Conservation (phyloP, 2,888 invertebrate species). For the Caradrina kadenii region DNA sequence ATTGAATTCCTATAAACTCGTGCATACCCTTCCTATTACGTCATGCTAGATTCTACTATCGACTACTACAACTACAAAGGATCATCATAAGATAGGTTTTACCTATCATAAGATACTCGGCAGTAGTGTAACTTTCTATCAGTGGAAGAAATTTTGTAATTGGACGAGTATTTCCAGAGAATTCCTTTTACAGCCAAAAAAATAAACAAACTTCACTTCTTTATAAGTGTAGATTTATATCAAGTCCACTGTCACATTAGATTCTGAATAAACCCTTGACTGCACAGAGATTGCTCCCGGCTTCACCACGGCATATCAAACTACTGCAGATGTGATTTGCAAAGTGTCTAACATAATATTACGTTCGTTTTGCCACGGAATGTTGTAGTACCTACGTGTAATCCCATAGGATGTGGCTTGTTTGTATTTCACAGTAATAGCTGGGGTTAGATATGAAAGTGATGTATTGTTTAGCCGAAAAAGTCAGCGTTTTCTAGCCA, state of each 20-base stretch:
- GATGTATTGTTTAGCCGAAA: background rate
- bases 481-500: background rate
- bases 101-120: too few relatives aligned
- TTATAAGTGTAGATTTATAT: background rate
- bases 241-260: constrained; percentile 39
- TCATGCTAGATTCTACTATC: too few relatives aligned
- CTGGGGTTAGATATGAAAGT: background rate
- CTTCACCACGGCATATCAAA: constrained; percentile 23
- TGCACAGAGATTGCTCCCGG: constrained; percentile 21
- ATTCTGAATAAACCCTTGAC: constrained; percentile 25
- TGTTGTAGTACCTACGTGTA: constrained; percentile 1
- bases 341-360: constrained; percentile 44
- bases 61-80: too few relatives aligned
- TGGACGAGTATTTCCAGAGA: too few relatives aligned
- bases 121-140: too few relatives aligned
- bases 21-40: too few relatives aligned
- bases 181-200: too few relatives aligned
- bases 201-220: too few relatives aligned
- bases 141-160: too few relatives aligned
- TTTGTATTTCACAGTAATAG: background rate
- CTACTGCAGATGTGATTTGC: constrained; percentile 42
- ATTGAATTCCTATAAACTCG: too few relatives aligned
- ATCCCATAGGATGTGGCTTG: constrained; percentile 11
- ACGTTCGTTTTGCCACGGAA: constrained; percentile 30
- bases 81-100: too few relatives aligned